phyloP scores from a whole-genome alignment of 2,888 invertebrate genomes.

The Pherbina coryleti region DNA sequence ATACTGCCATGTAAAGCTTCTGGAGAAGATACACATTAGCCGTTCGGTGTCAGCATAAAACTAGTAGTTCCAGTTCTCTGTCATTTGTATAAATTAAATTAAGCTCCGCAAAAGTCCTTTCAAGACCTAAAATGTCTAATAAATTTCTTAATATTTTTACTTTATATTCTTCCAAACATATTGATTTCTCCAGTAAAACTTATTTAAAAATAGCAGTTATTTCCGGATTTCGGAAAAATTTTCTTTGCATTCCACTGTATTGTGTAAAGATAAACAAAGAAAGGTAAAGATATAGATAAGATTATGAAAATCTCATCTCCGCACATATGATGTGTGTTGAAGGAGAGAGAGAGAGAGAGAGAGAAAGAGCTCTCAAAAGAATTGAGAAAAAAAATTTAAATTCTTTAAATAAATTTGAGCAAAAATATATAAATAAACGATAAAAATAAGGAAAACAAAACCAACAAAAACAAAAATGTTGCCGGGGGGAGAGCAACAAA shows the following conservation, averaged over 20 bases:
- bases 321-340: background rate
- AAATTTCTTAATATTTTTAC: too few relatives aligned
- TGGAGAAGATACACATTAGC: too few relatives aligned
- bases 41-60: too few relatives aligned
- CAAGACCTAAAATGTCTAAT: too few relatives aligned
- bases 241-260: background rate
- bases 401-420: constrained; percentile 70
- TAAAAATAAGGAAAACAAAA: constrained; percentile 29
- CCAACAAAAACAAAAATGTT: constrained; percentile 12
- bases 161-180: too few relatives aligned
- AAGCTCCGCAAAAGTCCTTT: too few relatives aligned
- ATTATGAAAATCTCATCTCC: constrained; percentile 32
- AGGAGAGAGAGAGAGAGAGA: constrained; percentile 7
- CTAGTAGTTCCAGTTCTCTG: too few relatives aligned
- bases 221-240: background rate
- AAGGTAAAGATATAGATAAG: constrained; percentile 10
- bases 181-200: too few relatives aligned
- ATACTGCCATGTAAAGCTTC: too few relatives aligned
- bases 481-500: constrained; percentile 6
- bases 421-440: constrained; percentile 44
- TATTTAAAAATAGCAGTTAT: constrained; percentile 24
- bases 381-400: constrained; percentile 7
- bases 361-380: too few relatives aligned
- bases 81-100: too few relatives aligned
- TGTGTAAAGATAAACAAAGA: background rate